Evolutionary conservation across 2,113 vertebrate genomes (phyloP).

Genomic region (Syngnathus scovelli): DNA sequence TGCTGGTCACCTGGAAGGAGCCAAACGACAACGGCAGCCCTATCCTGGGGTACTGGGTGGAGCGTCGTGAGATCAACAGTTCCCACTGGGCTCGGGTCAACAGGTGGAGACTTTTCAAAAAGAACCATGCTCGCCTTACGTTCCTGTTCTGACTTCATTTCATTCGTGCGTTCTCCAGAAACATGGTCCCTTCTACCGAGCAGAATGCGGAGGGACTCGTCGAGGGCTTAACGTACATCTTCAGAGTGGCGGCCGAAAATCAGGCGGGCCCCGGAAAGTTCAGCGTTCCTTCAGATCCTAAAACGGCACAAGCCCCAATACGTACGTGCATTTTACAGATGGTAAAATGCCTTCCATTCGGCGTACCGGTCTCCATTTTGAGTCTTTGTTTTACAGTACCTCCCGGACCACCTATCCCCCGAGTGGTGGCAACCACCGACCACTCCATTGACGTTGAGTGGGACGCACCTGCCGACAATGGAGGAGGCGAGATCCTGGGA

Average conservation of each 20-base stretch:
- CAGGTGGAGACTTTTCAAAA: slow-evolving; percentile 53
- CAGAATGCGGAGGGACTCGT: slow-evolving; percentile 81
- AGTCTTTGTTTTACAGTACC: slow-evolving; percentile 69
- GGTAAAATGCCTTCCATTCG: background rate
- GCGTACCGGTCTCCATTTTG: background rate
- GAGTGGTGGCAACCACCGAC: slow-evolving; percentile 77
- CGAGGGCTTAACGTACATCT: slow-evolving; percentile 93
- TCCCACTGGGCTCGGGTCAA: slow-evolving; percentile 93
- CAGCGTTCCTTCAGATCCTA: slow-evolving; percentile 90
- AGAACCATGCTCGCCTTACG: background rate
- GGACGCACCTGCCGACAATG: slow-evolving; percentile 85
- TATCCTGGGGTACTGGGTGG: slow-evolving; percentile 95
- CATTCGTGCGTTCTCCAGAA: slow-evolving; percentile 23
- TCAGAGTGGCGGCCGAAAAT: slow-evolving; percentile 96
- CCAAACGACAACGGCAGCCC: slow-evolving; percentile 94
- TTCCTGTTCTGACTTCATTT: background rate
- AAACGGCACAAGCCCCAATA: slow-evolving; percentile 81
- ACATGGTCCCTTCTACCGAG: slow-evolving; percentile 65
- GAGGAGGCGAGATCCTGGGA: slow-evolving; percentile 88
- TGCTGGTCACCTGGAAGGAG: slow-evolving; percentile 90
- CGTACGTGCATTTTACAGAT: slow-evolving; percentile 71
- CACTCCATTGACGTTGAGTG: slow-evolving; percentile 89
- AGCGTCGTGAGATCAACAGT: slow-evolving; percentile 94
- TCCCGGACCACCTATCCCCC: slow-evolving; percentile 86
- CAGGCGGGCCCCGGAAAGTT: slow-evolving; percentile 93